phyloP scores from a whole-genome alignment of 2,797 vertebrate genomes.

The Myotis daubentonii region DNA sequence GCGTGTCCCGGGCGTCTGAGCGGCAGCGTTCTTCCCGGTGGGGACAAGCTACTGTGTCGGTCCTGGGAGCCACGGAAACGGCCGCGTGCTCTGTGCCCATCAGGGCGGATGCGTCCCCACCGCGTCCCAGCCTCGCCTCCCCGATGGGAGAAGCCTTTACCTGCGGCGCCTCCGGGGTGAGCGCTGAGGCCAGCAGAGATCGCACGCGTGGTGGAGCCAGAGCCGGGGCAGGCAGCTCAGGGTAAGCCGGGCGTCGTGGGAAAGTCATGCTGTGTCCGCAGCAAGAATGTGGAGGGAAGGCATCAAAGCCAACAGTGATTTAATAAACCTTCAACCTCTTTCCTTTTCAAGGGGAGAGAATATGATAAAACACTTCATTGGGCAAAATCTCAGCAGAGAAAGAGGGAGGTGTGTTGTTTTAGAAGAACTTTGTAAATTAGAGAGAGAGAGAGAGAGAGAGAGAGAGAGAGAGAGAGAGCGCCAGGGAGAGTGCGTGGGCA shows the following conservation, averaged over 20 bases:
- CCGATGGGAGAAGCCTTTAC: background rate
- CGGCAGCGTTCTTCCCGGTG: background rate
- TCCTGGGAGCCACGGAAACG: background rate
- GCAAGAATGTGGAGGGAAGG: constrained; percentile 79
- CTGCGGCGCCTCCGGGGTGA: constrained; percentile 51
- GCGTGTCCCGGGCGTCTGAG: background rate
- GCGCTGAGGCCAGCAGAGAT: constrained; percentile 73
- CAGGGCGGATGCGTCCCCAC: no score
- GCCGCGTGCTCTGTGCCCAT: background rate
- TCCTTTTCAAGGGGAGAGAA: constrained; percentile 58
- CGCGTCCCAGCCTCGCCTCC: background rate
- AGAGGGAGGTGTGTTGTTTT: background rate
- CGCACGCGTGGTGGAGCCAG: constrained; percentile 64
- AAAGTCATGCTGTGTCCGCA: constrained; percentile 81
- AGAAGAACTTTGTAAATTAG: constrained; percentile 40
- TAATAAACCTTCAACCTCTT: constrained; percentile 77
- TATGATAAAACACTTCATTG: constrained; percentile 72
- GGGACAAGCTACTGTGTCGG: background rate
- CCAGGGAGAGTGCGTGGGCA: background rate
- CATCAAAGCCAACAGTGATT: constrained; percentile 81
- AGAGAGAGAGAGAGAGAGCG: no score
- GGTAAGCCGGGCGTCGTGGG: constrained; percentile 80
- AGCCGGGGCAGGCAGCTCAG: constrained; percentile 82
- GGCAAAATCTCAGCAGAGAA: constrained; percentile 63
- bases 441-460: background rate